phyloP scores from a whole-genome alignment of 2,113 vertebrate genomes.

The Tychaedon coryphoeus region DNA sequence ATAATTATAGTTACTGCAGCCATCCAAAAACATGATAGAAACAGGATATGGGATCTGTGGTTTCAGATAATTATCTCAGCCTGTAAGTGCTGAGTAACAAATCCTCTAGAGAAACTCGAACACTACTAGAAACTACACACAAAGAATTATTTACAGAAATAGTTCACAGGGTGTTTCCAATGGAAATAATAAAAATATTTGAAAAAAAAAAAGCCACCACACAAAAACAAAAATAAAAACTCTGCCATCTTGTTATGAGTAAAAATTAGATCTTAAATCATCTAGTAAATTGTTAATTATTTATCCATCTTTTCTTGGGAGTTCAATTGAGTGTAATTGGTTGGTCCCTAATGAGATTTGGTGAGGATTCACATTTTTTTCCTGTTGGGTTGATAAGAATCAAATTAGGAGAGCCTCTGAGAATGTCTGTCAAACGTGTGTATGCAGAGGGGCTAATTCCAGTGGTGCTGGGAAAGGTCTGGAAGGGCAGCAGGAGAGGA shows the following conservation, averaged over 20 bases:
- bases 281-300: conserved; percentile 15
- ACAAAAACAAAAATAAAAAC: not conserved
- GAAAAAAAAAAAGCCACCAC: not conserved
- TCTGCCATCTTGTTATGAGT: not conserved
- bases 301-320: not conserved
- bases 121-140: not conserved
- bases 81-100: not conserved
- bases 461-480: not conserved
- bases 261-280: not conserved
- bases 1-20: not conserved
- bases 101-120: not conserved
- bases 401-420: not conserved
- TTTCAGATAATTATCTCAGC: not conserved
- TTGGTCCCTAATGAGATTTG: not conserved
- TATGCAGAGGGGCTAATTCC: not conserved
- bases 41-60: not conserved
- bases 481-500: not conserved
- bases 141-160: not conserved
- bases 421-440: not conserved
- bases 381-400: not conserved
- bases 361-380: not conserved
- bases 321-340: conserved; percentile 6
- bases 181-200: not conserved
- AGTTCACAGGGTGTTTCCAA: not conserved
- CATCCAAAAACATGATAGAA: not conserved